Percentiles rank a stretch among this genome's conserved stretches.
phyloP scores from a whole-genome alignment of 2,113 vertebrate genomes.

The Erinaceus europaeus region DNA sequence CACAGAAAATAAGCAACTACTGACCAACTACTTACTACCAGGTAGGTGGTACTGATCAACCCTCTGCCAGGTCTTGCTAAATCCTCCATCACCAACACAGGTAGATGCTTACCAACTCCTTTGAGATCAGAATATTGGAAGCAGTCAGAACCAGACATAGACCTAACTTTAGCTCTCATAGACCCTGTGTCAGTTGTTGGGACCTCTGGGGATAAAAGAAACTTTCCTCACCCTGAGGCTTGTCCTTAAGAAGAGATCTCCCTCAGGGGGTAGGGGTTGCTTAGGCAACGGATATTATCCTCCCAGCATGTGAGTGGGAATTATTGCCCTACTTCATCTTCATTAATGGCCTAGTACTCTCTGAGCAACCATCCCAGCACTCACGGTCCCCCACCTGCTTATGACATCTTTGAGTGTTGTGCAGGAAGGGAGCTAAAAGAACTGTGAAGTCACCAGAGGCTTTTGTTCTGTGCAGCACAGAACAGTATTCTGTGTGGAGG shows the following conservation, averaged over 20 bases:
- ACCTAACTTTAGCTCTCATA: background rate
- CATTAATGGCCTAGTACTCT: background rate
- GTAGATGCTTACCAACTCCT: background rate
- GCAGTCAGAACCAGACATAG: background rate
- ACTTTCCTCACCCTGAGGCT: background rate
- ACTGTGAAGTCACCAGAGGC: background rate
- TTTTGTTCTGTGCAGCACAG: slow-evolving; percentile 12
- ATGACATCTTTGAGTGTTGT: background rate
- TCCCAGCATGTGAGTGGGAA: background rate
- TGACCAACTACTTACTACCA: background rate
- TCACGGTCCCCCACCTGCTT: background rate
- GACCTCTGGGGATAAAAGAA: background rate
- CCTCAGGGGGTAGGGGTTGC: slow-evolving; percentile 5
- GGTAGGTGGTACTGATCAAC: background rate
- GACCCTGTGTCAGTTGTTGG: no score
- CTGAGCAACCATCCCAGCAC: background rate
- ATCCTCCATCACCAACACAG: background rate
- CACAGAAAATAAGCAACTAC: background rate
- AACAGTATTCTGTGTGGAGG: background rate
- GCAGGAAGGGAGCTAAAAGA: background rate
- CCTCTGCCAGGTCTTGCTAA: background rate
- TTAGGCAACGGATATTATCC: background rate
- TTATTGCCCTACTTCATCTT: slow-evolving; percentile 7
- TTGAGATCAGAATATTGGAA: background rate
- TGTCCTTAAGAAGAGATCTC: background rate